Conservation (phyloP, 2,113 vertebrate genomes). For the Etheostoma cragini region DNA sequence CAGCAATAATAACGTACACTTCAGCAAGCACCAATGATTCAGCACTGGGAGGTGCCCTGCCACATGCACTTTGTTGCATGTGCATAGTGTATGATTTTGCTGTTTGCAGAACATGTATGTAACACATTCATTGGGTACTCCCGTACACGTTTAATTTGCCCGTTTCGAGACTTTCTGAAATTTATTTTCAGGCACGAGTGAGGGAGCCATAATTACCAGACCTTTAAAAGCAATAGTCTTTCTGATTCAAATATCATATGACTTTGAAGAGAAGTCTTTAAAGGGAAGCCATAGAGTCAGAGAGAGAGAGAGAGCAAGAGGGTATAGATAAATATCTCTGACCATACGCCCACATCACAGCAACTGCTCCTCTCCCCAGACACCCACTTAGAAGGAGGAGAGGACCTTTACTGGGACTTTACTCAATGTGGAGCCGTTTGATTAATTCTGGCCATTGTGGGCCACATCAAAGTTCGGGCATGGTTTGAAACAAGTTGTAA, state of each 20-base stretch:
- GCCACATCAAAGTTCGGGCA: constrained; percentile 16
- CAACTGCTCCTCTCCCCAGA: constrained; percentile 22
- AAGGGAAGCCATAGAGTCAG: constrained; percentile 20
- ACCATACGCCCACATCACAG: constrained; percentile 1
- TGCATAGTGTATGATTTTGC: neutral
- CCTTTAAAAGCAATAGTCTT: constrained; percentile 59
- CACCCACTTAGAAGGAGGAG: constrained; percentile 37
- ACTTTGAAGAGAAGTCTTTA: constrained; percentile 70
- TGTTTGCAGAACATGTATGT: neutral
- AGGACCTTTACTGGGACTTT: constrained; percentile 11
- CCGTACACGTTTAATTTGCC: neutral
- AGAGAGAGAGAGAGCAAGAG: constrained; percentile 10
- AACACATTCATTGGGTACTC: neutral
- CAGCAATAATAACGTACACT: neutral
- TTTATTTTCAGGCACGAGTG: constrained; percentile 47
- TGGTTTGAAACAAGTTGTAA: constrained; percentile 17
- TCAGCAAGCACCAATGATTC: constrained; percentile 18
- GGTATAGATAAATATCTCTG: constrained; percentile 40
- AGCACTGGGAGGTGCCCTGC: neutral
- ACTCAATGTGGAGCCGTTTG: constrained; percentile 34
- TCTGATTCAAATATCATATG: constrained; percentile 54
- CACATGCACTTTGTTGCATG: neutral
- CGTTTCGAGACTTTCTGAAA: constrained; percentile 17
- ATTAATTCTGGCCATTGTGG: constrained; percentile 32
- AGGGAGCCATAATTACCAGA: constrained; percentile 42